Percentiles rank a stretch among this genome's conserved stretches.
Evolutionary conservation across 2,113 vertebrate genomes (phyloP).

Genomic region (Odontophorus gujanensis): DNA sequence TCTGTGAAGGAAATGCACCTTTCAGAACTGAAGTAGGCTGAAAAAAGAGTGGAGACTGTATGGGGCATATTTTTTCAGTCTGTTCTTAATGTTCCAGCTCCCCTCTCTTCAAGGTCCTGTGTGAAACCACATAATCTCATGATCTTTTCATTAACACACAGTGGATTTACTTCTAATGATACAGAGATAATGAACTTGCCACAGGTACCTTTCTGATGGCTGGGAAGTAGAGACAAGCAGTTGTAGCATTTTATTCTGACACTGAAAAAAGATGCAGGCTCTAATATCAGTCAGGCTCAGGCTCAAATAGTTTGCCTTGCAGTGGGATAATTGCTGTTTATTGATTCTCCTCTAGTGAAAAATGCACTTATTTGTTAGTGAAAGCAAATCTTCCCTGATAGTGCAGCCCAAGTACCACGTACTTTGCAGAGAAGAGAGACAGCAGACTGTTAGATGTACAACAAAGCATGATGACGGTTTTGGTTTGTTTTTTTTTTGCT

Average conservation of each 20-base stretch:
- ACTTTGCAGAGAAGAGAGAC: background rate
- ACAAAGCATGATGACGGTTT: background rate
- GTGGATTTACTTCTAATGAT: background rate
- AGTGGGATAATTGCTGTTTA: background rate
- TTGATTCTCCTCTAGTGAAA: background rate
- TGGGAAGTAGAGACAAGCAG: background rate
- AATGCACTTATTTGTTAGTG: background rate
- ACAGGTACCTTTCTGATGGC: background rate
- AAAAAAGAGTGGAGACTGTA: background rate
- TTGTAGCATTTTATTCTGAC: background rate
- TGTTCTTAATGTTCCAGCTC: background rate
- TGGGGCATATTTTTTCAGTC: fast-evolving
- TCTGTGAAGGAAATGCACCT: background rate
- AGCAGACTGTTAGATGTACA: background rate
- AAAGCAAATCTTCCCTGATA: background rate
- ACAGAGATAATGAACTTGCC: background rate
- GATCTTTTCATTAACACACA: background rate
- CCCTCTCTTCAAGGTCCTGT: background rate
- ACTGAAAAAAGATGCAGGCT: background rate
- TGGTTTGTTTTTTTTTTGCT: background rate
- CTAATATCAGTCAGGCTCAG: background rate
- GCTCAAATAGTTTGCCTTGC: background rate
- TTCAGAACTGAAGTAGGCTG: background rate
- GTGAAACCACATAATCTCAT: background rate
- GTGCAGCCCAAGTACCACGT: background rate